Base-by-base conservation (phyloP, 1,140 invertebrate species). In the Stenopsyche tienmushanensis region DNA sequence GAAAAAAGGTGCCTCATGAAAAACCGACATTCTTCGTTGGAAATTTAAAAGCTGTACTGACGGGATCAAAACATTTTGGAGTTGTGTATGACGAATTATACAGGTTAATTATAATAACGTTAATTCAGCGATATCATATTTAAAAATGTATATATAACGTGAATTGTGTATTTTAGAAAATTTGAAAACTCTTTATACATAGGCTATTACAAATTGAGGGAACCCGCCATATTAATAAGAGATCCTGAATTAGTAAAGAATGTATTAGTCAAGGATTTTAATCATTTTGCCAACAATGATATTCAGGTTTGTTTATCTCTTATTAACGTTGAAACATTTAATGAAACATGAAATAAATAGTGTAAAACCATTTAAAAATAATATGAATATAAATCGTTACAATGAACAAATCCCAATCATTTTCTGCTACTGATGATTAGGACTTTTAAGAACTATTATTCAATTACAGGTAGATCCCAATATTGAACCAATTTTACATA, bases 191-290 rank as follows among this genome's bases (percentile, higher is more conserved):
- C 49, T 2, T 15, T 65, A 1, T 71, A 71, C 24, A 65, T 73
- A 7, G 73, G 73, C 1, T 65, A 71, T 15, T 73, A 64, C 41
- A 72, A 71, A 67, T 34, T 69, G 20, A 17, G 63, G 45, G 66
- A 67, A 41, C 78, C 78, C 0, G 34, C 47, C 1, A 45, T 81
- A 1, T 49, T 79, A 2, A 24, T 82, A 0, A 71, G 73, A 44
- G 80, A 83, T 64, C 71, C 76, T 0, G 73, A 82, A 5, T 21
- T 81, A 3, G 73, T 83, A 7, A 77, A 76, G 59, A 65, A 77
- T 13, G 72, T 84, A 42, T 53, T 76, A 1, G 69, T 81, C 0
- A 82, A 82, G 66, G 77, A 78, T 66, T 84, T 83, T 63, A 63
- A 73, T 3, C 42, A 72, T 57, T 80, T 80, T 66, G 69, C 72